Conservation (phyloP, 2,797 vertebrate genomes). For the Coluber constrictor region DNA sequence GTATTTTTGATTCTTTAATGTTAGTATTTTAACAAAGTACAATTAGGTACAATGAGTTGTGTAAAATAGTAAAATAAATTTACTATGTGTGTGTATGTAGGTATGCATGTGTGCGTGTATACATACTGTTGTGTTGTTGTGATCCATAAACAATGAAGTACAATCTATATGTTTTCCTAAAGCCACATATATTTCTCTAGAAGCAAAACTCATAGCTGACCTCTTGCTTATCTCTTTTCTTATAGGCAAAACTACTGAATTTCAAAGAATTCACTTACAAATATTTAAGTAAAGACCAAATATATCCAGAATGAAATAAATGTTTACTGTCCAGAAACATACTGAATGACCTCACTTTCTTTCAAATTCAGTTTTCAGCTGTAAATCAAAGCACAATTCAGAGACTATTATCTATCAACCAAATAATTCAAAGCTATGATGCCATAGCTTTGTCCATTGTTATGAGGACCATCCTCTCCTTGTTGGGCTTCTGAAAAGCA, state of each 20-base stretch:
- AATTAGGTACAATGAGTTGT: slow-evolving; percentile 26
- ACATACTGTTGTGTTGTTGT: not conserved
- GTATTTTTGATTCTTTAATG: slow-evolving; percentile 25
- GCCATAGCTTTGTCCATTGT: too few species aligned
- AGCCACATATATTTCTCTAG: not conserved
- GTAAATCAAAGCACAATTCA: not conserved
- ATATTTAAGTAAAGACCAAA: not conserved
- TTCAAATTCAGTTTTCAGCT: not conserved
- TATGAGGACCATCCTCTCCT: too few species aligned
- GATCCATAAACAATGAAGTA: not conserved
- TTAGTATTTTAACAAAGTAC: slow-evolving; percentile 47
- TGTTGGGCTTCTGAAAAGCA: too few species aligned
- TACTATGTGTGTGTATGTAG: too few species aligned
- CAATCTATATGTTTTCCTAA: not conserved
- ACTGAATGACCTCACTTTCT: not conserved
- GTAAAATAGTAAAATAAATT: not conserved
- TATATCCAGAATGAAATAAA: not conserved
- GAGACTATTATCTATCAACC: too few species aligned
- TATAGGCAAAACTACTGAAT: not conserved
- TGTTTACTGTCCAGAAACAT: not conserved
- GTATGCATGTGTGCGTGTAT: too few species aligned
- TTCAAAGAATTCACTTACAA: not conserved
- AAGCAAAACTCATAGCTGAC: not conserved
- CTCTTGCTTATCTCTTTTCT: not conserved
- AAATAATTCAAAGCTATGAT: too few species aligned